Base-by-base conservation (phyloP, 2,888 invertebrate species). In the Cheilosia pagana region DNA sequence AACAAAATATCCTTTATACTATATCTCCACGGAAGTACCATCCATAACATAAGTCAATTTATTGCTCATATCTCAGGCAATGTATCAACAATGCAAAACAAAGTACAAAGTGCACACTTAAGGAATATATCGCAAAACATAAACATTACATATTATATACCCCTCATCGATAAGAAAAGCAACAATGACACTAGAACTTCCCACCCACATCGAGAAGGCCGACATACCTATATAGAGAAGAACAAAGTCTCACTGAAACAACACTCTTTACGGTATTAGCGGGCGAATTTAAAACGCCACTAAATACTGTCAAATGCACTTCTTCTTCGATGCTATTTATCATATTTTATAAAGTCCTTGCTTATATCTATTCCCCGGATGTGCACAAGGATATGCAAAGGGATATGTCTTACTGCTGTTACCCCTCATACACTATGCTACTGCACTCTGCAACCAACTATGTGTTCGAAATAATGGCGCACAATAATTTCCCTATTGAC, bases 291-390 rank as follows among this genome's bases (percentile, higher is more conserved):
- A 67, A 74, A 74, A 50, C 41, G 48, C 60, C 68, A 81, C 74
- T 81, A 59, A 81, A 68, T 67, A 57, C 74, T 74, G 79, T 74
- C 79, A 81, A 74, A 65, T 81, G 67, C 74, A 74, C 67, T 74
- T 62, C 62, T 63, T 52, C 75, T 25, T 71, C 45, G 45, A 71
- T 60, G 59, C 77, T 82, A 74, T 81, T 81, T 81, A 82, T 82
- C 77, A 86, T 82, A 86, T 74, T 82, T 86, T 82, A 81, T 76
- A 70, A 59, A 86, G 77, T 82, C 72, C 81, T 71, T 76, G 71
- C 75, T 48, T 74, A 57, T 74, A 65, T 74, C 50, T 74, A 65
- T 67, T 71, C 55, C 35, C 41, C 25, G 39, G 55, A 67, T 68
- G 52, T 67, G 75, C 76, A 62, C 25, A 71, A 45, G 81, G 71